These are phyloP conservation scores for Corvus moneduloides DNA, from an alignment of 2,113 vertebrate species.

Conservation along the genomic window DNA sequence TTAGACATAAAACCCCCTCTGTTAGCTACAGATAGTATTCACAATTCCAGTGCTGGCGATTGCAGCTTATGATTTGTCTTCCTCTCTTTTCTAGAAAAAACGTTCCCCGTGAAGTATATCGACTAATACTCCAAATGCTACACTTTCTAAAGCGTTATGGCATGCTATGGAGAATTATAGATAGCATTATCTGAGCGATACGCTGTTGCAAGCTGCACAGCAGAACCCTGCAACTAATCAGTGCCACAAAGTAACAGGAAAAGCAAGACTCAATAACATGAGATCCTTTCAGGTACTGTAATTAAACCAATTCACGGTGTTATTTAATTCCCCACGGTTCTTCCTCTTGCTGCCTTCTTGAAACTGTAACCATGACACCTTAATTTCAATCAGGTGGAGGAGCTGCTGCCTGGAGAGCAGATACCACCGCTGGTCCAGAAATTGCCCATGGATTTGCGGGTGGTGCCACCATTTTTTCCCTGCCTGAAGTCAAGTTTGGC, in stretches of 20 bases:
- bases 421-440: conserved; percentile 29
- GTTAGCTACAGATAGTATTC: not conserved
- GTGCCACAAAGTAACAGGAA: not conserved
- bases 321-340: conserved; percentile 19
- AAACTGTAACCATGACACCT: conserved; percentile 41
- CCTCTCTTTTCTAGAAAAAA: conserved; percentile 7
- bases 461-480: not conserved
- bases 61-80: not conserved
- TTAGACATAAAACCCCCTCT: not conserved
- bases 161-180: not conserved
- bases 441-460: not conserved
- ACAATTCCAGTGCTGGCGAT: not conserved
- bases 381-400: not conserved
- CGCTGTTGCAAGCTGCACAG: not conserved
- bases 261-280: not conserved
- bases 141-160: not conserved
- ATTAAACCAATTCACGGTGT: conserved; percentile 36
- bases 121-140: not conserved
- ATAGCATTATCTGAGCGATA: not conserved
- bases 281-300: conserved; percentile 49
- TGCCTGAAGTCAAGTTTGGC: not conserved
- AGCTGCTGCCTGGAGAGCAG: conserved; percentile 10
- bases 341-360: conserved; percentile 25
- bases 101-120: not conserved
- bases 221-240: not conserved